phyloP scores from a whole-genome alignment of 2,888 invertebrate genomes.

The Globia sparganii region DNA sequence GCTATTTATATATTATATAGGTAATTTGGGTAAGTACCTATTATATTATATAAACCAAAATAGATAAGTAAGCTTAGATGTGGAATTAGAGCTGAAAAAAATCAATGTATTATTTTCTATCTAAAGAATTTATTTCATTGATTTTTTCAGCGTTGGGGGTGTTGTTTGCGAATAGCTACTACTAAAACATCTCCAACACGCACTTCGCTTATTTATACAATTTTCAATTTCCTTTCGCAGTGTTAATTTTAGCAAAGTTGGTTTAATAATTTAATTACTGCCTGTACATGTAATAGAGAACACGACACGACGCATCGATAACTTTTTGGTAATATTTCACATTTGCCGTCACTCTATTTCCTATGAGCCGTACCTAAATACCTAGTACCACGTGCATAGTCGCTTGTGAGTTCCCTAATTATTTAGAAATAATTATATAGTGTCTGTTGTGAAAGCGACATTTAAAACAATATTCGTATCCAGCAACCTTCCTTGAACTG shows the following conservation, averaged over 20 bases:
- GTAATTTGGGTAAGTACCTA: too few species aligned
- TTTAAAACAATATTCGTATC: not conserved
- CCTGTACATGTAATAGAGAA: slow-evolving; percentile 20
- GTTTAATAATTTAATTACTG: slow-evolving; percentile 51
- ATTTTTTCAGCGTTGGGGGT: too few species aligned
- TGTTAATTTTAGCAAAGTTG: slow-evolving; percentile 27
- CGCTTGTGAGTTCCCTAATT: not conserved
- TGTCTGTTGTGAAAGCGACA: not conserved
- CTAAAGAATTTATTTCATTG: too few species aligned
- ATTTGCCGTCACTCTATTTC: slow-evolving; percentile 22
- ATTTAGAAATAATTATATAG: not conserved
- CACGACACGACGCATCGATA: slow-evolving; percentile 19
- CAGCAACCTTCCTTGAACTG: not conserved
- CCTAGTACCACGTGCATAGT: not conserved
- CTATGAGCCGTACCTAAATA: not conserved
- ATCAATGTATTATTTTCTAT: too few species aligned
- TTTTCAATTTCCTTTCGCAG: slow-evolving; percentile 39
- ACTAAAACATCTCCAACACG: slow-evolving; percentile 8
- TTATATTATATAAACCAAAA: too few species aligned
- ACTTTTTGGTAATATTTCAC: slow-evolving; percentile 42
- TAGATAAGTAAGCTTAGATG: too few species aligned
- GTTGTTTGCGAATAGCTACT: not conserved
- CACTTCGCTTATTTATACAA: not conserved
- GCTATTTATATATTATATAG: too few species aligned
- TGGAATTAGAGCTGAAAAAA: not conserved